Conservation (phyloP, 1,140 invertebrate genomes). For the Leptonema lineaticorne region DNA sequence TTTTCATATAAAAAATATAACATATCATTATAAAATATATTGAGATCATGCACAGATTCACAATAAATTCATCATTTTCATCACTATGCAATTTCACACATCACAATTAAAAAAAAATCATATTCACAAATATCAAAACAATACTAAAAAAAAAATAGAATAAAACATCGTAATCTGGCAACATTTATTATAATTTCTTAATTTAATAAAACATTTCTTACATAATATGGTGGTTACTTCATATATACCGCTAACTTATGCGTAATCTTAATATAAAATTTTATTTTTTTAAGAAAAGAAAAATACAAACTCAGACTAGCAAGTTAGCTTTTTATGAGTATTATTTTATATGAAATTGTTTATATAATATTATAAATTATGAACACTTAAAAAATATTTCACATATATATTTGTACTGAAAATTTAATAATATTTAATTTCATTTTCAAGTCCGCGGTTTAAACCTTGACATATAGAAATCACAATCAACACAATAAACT, state of each 20-base stretch:
- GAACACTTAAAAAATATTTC: conserved; percentile 6
- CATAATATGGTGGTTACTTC: not conserved
- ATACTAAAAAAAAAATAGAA: not conserved
- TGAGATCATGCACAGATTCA: conserved; percentile 26
- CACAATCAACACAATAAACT: conserved; percentile 84
- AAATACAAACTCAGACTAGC: not conserved
- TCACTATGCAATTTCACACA: not conserved
- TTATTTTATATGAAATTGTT: too few species aligned
- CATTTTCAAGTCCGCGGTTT: conserved; percentile 56
- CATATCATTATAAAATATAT: conserved; percentile 7
- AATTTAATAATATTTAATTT: conserved; percentile 1
- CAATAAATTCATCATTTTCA: not conserved
- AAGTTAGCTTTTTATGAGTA: not conserved
- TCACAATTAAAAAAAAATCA: conserved; percentile 1
- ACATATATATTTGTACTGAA: conserved; percentile 28
- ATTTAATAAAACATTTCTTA: not conserved
- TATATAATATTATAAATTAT: not conserved
- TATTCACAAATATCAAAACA: not conserved
- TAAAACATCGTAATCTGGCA: conserved; percentile 10
- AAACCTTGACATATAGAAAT: conserved; percentile 89
- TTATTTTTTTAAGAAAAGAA: not conserved
- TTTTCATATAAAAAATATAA: conserved; percentile 20
- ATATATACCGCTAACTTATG: not conserved
- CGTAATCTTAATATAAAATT: too few species aligned
- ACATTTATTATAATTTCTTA: conserved; percentile 7